Evolutionary conservation across 2,797 vertebrate species (phyloP), one percentile per base, ranked within the genome.

Genomic region (Dendrocincla tyrannina): DNA sequence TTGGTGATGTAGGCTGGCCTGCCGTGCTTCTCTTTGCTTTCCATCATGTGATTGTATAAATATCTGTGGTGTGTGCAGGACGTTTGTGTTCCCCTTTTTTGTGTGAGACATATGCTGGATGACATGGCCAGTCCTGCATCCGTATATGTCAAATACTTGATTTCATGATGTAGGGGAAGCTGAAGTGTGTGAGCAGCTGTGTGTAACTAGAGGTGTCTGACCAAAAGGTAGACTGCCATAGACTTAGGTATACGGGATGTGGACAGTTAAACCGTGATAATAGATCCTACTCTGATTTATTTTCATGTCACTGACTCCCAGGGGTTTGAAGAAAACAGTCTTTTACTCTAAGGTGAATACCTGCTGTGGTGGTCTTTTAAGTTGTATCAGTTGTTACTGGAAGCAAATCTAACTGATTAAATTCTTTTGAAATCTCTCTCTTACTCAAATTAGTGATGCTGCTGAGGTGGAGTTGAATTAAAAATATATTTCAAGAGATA

Each of bases 401-500:
- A 91, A 73, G 89, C 88, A 95, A 91, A 69, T 59, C 52, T 81
- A 85, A 90, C 63, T 67, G 56, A 60, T 66, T 75, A 64, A 59
- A n/a, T 53, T 46, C 72, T 96, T 97, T 72, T 89, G 68, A 97
- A 94, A 92, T 89, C 16, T 64, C 33, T 79, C 13, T 67, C 44
- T 79, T 93, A 24, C 44, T 95, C 42, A 91, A 84, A 70, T 93
- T 86, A 89, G 49, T 53, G 87, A 63, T 95, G 63, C 49, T 72
- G 17, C 60, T 91, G 64, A 33, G 53, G 44, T 73, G 88, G 74
- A 93, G 46, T 37, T 94, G 49, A 88, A 85, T 94, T 96, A 96
- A 94, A 85, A 91, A 74, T 86, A 35, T 42, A 92, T 97, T 96
- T 96, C 49, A 94, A 63, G 87, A 95, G 81, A 91, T 97, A 74